Conservation (phyloP, 2,888 invertebrate species). For the Apamea epomidion region DNA sequence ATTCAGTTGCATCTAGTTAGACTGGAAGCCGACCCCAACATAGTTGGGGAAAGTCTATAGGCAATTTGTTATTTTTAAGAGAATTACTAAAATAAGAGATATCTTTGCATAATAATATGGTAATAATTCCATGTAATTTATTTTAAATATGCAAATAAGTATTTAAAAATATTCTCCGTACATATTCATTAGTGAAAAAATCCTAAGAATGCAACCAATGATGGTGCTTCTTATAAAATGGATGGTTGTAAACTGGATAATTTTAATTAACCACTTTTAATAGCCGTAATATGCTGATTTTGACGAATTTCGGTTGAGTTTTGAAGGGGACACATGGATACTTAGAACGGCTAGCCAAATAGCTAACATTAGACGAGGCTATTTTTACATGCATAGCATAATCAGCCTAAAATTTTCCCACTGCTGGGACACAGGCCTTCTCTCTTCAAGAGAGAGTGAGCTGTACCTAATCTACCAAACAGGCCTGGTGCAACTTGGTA, state of each 20-base stretch:
- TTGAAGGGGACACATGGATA: conserved; percentile 35
- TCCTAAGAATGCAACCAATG: conserved; percentile 47
- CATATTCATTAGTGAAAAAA: conserved; percentile 61
- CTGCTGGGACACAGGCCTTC: no score
- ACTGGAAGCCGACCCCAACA: not conserved
- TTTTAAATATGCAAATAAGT: conserved; percentile 42
- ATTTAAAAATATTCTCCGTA: conserved; percentile 36
- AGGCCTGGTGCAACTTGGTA: no score
- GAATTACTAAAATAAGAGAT: conserved; percentile 1
- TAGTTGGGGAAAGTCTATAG: no score
- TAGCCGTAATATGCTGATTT: conserved; percentile 56
- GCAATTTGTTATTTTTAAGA: no score
- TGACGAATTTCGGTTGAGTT: conserved; percentile 46
- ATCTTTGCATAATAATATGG: conserved; percentile 6
- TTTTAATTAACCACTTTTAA: conserved; percentile 60
- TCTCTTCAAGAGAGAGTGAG: no score
- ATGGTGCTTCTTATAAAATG: conserved; percentile 1
- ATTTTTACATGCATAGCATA: no score
- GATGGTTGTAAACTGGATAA: conserved; percentile 40
- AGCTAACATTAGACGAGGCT: not conserved
- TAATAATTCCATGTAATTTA: conserved; percentile 34
- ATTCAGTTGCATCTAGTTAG: not conserved
- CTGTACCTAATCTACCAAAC: no score
- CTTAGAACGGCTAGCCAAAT: not conserved
- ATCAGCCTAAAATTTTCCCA: no score